Evolutionary conservation across 2,888 invertebrate genomes (phyloP).

Genomic region (Lasioglossum zephyrum): DNA sequence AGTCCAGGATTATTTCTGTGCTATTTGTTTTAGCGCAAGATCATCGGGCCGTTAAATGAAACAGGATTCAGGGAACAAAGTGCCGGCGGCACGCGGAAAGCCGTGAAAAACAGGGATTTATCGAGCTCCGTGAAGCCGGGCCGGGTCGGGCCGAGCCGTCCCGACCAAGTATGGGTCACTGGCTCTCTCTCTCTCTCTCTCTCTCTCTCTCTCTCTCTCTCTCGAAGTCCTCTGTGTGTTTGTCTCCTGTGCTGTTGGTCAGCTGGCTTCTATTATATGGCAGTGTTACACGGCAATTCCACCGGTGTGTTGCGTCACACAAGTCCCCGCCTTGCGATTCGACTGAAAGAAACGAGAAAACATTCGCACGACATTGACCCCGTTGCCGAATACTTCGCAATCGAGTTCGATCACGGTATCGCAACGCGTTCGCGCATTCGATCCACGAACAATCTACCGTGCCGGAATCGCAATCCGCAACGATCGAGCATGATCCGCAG

Average conservation of each 20-base stretch:
- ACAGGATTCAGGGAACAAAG: slow-evolving; percentile 28
- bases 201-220: too few relatives aligned
- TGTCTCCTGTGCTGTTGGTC: slow-evolving; percentile 14
- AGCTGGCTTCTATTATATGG: slow-evolving; percentile 36
- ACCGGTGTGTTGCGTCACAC: slow-evolving; percentile 48
- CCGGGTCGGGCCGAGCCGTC: background rate
- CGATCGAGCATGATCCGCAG: background rate
- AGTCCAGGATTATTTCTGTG: background rate
- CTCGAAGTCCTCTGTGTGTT: slow-evolving; percentile 17
- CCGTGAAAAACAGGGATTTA: slow-evolving; percentile 51
- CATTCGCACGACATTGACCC: slow-evolving; percentile 64
- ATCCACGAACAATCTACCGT: background rate
- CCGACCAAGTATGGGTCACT: slow-evolving; percentile 47
- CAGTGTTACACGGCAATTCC: slow-evolving; percentile 23
- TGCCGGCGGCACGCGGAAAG: slow-evolving; percentile 4
- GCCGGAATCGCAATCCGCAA: background rate
- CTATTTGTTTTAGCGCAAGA: slow-evolving; percentile 21
- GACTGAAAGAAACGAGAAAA: slow-evolving; percentile 45
- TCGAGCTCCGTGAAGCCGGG: slow-evolving; percentile 34
- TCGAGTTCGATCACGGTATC: slow-evolving; percentile 34
- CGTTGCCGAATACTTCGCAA: slow-evolving; percentile 56
- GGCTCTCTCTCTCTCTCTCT: slow-evolving; percentile 5
- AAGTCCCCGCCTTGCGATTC: background rate
- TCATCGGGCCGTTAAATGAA: slow-evolving; percentile 45
- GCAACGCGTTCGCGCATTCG: slow-evolving; percentile 34